Base-by-base conservation (phyloP, 1,140 invertebrate genomes). In the Drosophila pectinifera region DNA sequence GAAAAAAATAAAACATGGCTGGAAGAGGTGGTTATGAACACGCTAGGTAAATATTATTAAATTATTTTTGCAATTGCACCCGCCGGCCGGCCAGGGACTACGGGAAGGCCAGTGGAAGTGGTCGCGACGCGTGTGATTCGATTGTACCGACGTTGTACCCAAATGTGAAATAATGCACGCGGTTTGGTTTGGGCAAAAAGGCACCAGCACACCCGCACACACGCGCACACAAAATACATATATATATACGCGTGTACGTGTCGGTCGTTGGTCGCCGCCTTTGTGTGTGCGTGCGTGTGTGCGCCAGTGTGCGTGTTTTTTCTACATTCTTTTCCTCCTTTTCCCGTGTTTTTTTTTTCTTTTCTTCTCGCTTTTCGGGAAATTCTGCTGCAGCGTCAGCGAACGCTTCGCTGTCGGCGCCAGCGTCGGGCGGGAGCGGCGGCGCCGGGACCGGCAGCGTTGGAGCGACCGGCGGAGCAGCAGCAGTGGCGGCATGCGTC, bases 1-100 rank as follows among this genome's bases (percentile, higher is more conserved):
- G 83, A 88, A 91, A 90, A 92, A 92, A 92, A 92, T 89, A 92
- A 91, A 92, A 92, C 91, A 92, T 92, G 91, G 91, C 91, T 92
- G 91, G 89, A 91, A 92, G 91, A 92, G 91, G 84, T 91, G 91
- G 91, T 90, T 91, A 90, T 90, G 91, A 92, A 90, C 91, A 92
- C 83, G 82, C 91, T 92, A 92, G 91, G 91, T 92, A 92, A 92
- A 92, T 92, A 92, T 92, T 91, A 89, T 78, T 74, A 91, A 53
- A 82, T 80, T 89, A 83, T 84, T 78, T 36, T 80, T 56, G 67
- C 48, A 79, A 81, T 68, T 67, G 57, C 59, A 43, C 14, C 18
- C 24, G 59, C 22, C 42, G 48, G 42, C 54, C 43, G 69, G 73
- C 70, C 48, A 51, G 63, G 75, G 73, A 7, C 20, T 16, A 24